Conservation (phyloP, 2,888 invertebrate species). For the Agonum fuliginosum region DNA sequence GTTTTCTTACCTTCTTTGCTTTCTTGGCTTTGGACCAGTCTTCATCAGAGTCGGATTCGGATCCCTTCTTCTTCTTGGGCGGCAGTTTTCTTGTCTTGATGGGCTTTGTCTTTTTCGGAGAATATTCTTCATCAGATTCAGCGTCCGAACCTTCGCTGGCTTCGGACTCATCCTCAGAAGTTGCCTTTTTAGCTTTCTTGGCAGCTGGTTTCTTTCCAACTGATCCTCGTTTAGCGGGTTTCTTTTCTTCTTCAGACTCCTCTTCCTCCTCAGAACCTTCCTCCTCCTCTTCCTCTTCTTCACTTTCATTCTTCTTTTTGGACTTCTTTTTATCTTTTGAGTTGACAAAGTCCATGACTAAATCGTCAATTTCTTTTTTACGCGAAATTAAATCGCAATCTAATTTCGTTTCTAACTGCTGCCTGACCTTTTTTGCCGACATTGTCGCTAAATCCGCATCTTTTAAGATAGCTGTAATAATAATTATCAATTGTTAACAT, state of each 20-base stretch:
- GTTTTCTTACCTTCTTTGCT: constrained; percentile 72
- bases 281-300: constrained; percentile 74
- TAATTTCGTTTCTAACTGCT: constrained; percentile 88
- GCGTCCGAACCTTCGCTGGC: constrained; percentile 74
- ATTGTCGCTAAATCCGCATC: constrained; percentile 89
- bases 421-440: constrained; percentile 92
- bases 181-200: constrained; percentile 74
- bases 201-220: constrained; percentile 74
- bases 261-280: constrained; percentile 72
- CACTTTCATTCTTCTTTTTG: constrained; percentile 73
- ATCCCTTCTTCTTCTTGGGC: constrained; percentile 78
- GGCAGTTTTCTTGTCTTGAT: constrained; percentile 75
- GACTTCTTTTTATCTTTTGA: constrained; percentile 71
- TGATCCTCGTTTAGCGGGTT: constrained; percentile 76
- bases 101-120: constrained; percentile 76
- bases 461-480: constrained; percentile 85
- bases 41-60: constrained; percentile 81
- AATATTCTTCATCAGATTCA: constrained; percentile 78
- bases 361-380: constrained; percentile 90
- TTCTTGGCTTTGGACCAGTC: constrained; percentile 81
- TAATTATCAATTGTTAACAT: too few relatives aligned
- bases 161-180: constrained; percentile 73
- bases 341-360: constrained; percentile 87
- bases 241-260: constrained; percentile 75
- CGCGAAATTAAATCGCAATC: constrained; percentile 84